Evolutionary conservation across 2,888 invertebrate genomes (phyloP), one percentile per base, ranked within the genome.

Genomic region (Apamea epomidion): DNA sequence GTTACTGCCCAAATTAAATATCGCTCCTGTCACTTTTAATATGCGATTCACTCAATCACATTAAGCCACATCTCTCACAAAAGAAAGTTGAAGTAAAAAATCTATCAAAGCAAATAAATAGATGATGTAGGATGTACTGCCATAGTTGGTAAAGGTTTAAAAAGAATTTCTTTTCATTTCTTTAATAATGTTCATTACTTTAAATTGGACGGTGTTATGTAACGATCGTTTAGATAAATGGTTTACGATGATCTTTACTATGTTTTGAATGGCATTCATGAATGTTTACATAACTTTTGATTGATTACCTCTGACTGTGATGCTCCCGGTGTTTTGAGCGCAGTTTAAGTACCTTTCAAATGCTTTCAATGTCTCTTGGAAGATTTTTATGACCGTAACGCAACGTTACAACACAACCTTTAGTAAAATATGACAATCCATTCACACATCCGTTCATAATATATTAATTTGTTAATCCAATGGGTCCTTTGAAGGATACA

Each of bases 261-360:
- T 78, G 72, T 75, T 83, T 73, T 82, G 69, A 77, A 67, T 83
- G 60, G 76, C 6, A 54, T 72, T 29, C 76, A 79, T 79, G 45
- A 68, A 82, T 82, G 79, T 84, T 87, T 82, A 87, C 74, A 76
- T 87, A 87, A 87, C 65, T n/a, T 84, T 67, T 82, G 77, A 79
- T 82, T 60, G 64, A 60, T 69, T 81, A 81, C 77, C 70, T 76
- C 65, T 78, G 37, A 51, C 37, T 73, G 54, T 37, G 72, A 58
- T 45, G 83, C 75, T 81, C 70, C 85, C 32, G 54, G 85, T 76
- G 85, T 85, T 85, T 81, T 48, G 37, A 69, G 29, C 14, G 29
- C 29, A 51, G 25, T 74, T 45, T 32, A 7, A 79, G 48, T 80
- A 58, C 37, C 54, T 80, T 80, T 80, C 58, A 42, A 65, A 29